Conservation (phyloP, 2,888 invertebrate genomes). For the Tethea ocularis region DNA sequence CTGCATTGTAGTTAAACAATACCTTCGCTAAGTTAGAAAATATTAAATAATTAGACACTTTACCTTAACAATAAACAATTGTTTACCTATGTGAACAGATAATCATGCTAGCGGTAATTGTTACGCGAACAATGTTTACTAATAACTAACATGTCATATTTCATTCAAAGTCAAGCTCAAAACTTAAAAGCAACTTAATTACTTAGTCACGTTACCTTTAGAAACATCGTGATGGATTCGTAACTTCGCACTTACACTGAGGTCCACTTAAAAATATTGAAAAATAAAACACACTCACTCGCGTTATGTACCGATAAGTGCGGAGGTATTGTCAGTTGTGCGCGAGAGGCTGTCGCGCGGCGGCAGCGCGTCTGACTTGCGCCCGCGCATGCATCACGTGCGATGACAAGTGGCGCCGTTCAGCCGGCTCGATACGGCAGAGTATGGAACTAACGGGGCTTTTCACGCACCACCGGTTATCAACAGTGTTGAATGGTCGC, state of each 20-base stretch:
- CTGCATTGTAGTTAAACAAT: conserved; percentile 1
- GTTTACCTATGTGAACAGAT: conserved; percentile 38
- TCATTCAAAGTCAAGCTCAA: conserved; percentile 46
- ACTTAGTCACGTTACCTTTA: conserved; percentile 55
- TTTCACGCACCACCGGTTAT: conserved; percentile 64
- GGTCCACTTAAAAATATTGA: conserved; percentile 36
- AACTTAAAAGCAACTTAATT: conserved; percentile 30
- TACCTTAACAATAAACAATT: conserved; percentile 36
- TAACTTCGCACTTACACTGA: conserved; percentile 33
- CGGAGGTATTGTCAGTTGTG: conserved; percentile 55
- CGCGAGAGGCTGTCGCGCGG: conserved; percentile 79
- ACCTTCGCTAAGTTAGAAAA: neutral
- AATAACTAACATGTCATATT: conserved; percentile 32
- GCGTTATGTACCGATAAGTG: conserved; percentile 62
- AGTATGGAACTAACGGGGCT: conserved; percentile 64
- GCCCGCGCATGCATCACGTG: conserved; percentile 78
- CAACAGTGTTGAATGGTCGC: conserved; percentile 48
- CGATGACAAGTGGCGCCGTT: conserved; percentile 63
- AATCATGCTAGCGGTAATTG: conserved; percentile 43
- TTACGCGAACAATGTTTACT: conserved; percentile 52
- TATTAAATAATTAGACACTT: conserved; percentile 9
- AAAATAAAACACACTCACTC: conserved; percentile 61
- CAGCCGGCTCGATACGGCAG: conserved; percentile 56
- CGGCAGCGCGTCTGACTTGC: conserved; percentile 69
- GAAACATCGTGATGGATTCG: conserved; percentile 45